Evolutionary conservation across 2,113 vertebrate species (phyloP).

Genomic region (Stigmatopora argus): DNA sequence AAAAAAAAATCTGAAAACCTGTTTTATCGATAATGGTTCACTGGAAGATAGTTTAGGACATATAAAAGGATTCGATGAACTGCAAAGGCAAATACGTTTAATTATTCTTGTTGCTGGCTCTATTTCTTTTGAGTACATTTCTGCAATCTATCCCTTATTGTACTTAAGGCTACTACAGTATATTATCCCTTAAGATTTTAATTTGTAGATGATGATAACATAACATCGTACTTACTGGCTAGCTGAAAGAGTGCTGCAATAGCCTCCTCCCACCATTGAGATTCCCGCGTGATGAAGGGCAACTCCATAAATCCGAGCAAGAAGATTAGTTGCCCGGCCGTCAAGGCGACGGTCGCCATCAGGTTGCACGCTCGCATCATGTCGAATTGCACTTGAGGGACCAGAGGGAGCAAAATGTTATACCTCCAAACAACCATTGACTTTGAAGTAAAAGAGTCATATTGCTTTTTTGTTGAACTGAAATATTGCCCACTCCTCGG

Average conservation of each 20-base stretch:
- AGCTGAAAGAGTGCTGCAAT: conserved; percentile 95
- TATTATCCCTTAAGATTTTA: neutral
- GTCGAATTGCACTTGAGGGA: conserved; percentile 89
- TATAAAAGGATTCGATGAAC: too few species aligned
- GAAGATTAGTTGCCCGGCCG: conserved; percentile 89
- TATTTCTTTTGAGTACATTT: too few species aligned
- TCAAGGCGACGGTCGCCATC: conserved; percentile 88
- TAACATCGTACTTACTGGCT: conserved; percentile 81
- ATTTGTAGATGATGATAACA: neutral
- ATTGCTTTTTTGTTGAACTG: neutral
- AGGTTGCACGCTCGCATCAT: conserved; percentile 99
- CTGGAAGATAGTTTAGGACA: too few species aligned
- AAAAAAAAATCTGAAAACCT: too few species aligned
- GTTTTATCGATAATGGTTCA: too few species aligned
- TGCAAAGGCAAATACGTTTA: too few species aligned
- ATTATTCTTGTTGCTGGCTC: too few species aligned
- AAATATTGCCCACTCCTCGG: conserved; percentile 8
- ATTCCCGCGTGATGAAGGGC: conserved; percentile 82
- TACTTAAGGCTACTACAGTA: neutral
- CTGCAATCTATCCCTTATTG: too few species aligned
- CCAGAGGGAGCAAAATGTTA: conserved; percentile 39
- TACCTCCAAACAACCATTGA: neutral
- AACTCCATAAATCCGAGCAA: conserved; percentile 83
- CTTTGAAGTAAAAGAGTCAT: neutral
- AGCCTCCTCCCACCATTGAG: conserved; percentile 99